phyloP scores from a whole-genome alignment of 2,113 vertebrate species.

The Cyprinodon brontotheroides region DNA sequence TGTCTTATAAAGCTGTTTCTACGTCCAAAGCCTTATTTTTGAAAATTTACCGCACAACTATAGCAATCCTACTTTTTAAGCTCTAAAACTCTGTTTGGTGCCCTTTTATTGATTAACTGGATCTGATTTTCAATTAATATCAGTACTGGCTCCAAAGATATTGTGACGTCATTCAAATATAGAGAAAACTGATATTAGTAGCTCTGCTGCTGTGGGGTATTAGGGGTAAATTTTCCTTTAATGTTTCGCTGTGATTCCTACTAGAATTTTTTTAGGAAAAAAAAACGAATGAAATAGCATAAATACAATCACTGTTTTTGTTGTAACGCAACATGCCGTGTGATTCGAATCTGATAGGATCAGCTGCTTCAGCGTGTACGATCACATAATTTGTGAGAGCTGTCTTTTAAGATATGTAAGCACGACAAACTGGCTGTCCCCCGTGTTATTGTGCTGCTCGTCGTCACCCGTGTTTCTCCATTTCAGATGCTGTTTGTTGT shows the following conservation, averaged over 20 bases:
- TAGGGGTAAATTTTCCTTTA: too few relatives aligned
- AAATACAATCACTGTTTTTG: not conserved
- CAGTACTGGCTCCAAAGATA: too few relatives aligned
- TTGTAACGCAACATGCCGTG: not conserved
- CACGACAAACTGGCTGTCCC: slow-evolving; percentile 41
- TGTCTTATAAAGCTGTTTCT: too few relatives aligned
- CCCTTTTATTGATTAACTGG: too few relatives aligned
- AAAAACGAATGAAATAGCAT: not conserved
- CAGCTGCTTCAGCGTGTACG: not conserved
- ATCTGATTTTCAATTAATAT: too few relatives aligned
- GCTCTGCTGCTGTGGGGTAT: too few relatives aligned
- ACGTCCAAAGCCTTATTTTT: too few relatives aligned
- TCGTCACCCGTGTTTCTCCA: slow-evolving; percentile 9
- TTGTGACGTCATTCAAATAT: too few relatives aligned
- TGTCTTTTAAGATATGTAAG: slow-evolving; percentile 21
- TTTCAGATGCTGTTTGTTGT: slow-evolving; percentile 30
- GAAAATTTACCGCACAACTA: too few relatives aligned
- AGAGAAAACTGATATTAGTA: too few relatives aligned
- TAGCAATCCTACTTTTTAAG: too few relatives aligned
- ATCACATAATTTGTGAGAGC: slow-evolving; percentile 26
- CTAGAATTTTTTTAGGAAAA: not conserved
- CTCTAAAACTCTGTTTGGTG: too few relatives aligned
- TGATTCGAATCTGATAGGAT: slow-evolving; percentile 5
- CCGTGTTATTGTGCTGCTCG: slow-evolving; percentile 17
- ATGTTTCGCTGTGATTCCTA: not conserved